Evolutionary conservation across 2,797 vertebrate species (phyloP).

Genomic region (Hapalemur alaotrensis): DNA sequence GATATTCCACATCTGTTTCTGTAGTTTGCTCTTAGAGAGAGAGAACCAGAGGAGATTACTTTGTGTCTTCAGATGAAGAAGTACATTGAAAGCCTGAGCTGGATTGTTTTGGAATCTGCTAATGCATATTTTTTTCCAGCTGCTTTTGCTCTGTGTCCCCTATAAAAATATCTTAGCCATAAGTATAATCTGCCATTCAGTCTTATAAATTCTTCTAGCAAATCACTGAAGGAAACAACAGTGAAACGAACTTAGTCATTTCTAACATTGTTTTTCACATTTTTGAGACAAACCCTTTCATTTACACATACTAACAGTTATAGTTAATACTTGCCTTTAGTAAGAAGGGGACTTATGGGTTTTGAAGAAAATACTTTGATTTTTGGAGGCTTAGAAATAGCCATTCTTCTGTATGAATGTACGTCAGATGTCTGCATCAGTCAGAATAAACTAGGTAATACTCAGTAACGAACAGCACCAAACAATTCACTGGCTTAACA

Average conservation of each 20-base stretch:
- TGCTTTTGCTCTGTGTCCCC: background rate
- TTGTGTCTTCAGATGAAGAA: background rate
- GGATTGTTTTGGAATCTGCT: background rate
- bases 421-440: background rate
- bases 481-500: background rate
- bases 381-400: constrained; percentile 37
- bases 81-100: background rate
- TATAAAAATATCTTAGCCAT: background rate
- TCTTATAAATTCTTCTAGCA: background rate
- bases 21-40: background rate
- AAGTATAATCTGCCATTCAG: background rate
- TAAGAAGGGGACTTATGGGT: background rate
- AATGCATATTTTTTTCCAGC: background rate
- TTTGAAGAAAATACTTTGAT: background rate
- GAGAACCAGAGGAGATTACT: no score
- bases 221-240: background rate
- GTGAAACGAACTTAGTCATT: background rate
- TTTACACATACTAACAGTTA: background rate
- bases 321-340: background rate
- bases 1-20: background rate
- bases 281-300: background rate
- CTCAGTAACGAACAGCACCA: background rate
- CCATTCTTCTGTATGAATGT: background rate
- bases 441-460: background rate
- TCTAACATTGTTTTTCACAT: background rate